Base-by-base conservation (phyloP, 2,888 invertebrate genomes). In the Caenorhabditis imperialis region DNA sequence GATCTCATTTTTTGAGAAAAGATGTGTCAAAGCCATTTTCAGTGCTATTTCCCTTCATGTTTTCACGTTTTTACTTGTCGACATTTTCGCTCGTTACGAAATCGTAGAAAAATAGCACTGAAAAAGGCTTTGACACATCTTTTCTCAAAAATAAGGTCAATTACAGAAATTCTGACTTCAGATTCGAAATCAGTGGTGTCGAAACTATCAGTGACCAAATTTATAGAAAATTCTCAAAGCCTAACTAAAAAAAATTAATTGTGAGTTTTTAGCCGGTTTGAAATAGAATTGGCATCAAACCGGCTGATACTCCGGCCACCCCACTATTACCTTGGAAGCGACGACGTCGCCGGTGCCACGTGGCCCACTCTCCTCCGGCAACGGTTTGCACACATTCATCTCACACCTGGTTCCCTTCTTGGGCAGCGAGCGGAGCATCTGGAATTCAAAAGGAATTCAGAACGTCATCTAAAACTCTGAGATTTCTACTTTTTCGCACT, bases 271-370 rank as follows among this genome's bases (percentile, higher is more conserved):
- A 45, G 33, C 33, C 37, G 37, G 37, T 8, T 8, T 8, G 12
- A 8, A 8, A 8, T 33, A 33, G 12, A 33, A 8, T 33, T 33
- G 33, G 33, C 33, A 8, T 12, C 6, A 33, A 33, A 33, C 12
- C 33, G 7, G 33, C 33, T 8, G 4, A 7, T 14, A n/a, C n/a
- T n/a, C n/a, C n/a, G n/a, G n/a, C n/a, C n/a, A n/a, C n/a, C n/a
- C n/a, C n/a, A n/a, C n/a, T n/a, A n/a, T n/a, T 22, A 53, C 55
- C 44, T 61, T 61, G 10, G 70, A 61, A 20, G 61, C 57, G 25
- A 71, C 27, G 18, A 71, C 71, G 30, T 62, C 62, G 10, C 47
- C 71, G 12, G 62, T 71, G 27, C 71, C 53, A 23, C 71, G 61
- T 45, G 22, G 20, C 14, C 47, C n/a, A n/a, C n/a, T n/a, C 4